Conservation (phyloP, 2,797 vertebrate species). For the Clarias pachynema region DNA sequence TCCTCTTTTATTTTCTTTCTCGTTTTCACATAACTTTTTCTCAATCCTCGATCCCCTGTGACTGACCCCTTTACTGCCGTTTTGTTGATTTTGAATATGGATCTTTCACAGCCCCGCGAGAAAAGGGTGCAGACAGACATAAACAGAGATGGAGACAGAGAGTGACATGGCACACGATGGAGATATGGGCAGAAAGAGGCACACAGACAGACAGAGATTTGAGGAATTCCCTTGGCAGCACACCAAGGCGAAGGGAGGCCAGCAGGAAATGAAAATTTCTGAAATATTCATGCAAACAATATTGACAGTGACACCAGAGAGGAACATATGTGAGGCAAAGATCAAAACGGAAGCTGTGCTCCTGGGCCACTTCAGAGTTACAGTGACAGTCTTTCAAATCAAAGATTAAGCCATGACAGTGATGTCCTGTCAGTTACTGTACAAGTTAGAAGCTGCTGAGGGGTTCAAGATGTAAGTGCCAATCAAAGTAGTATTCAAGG, state of each 20-base stretch:
- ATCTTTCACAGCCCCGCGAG: slow-evolving; percentile 37
- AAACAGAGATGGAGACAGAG: slow-evolving; percentile 24
- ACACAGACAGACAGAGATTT: slow-evolving; percentile 23
- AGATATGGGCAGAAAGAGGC: slow-evolving; percentile 11
- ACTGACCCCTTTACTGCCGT: slow-evolving; percentile 19
- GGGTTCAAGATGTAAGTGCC: background rate
- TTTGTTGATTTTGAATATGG: slow-evolving; percentile 32
- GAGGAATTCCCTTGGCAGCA: slow-evolving; percentile 33
- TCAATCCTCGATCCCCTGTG: background rate
- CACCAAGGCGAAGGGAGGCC: slow-evolving; percentile 38
- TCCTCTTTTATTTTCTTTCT: background rate
- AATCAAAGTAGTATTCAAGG: too few species aligned
- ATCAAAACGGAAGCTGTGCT: slow-evolving; percentile 54
- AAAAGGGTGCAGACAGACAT: slow-evolving; percentile 22
- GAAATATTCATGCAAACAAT: slow-evolving; percentile 66
- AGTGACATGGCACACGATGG: background rate
- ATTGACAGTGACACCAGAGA: slow-evolving; percentile 64
- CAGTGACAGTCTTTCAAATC: slow-evolving; percentile 10
- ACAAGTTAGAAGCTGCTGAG: background rate
- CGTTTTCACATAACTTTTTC: background rate
- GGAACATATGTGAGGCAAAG: slow-evolving; percentile 62
- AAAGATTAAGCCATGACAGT: background rate
- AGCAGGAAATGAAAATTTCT: slow-evolving; percentile 60
- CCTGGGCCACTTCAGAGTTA: background rate
- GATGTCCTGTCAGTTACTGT: slow-evolving; percentile 35